Percentiles rank a stretch among this genome's conserved stretches.
Conservation (phyloP, 2,888 invertebrate species). For the Incurvaria masculella region DNA sequence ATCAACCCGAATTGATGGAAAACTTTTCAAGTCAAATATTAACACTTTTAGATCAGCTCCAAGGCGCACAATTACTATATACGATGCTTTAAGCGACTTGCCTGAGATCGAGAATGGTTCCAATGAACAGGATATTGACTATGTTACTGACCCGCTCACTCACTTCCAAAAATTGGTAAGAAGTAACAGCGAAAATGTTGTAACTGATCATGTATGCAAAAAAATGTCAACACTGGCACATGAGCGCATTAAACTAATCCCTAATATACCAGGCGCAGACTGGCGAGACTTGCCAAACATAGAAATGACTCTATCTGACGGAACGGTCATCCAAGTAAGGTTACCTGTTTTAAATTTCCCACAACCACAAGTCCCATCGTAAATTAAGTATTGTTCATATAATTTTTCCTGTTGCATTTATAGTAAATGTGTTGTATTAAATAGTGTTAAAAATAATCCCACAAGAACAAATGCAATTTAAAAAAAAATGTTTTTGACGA, state of each 20-base stretch:
- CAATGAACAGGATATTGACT: conserved; percentile 29
- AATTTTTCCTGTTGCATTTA: too few relatives aligned
- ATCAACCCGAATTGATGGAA: conserved; percentile 38
- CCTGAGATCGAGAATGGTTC: conserved; percentile 41
- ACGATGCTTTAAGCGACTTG: conserved; percentile 49
- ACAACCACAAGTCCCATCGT: too few relatives aligned
- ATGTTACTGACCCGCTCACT: conserved; percentile 33
- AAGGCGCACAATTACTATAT: conserved; percentile 29
- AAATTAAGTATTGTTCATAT: too few relatives aligned
- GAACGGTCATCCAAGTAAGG: too few relatives aligned
- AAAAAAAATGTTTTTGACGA: too few relatives aligned
- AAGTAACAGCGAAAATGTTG: conserved; percentile 16
- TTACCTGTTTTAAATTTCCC: too few relatives aligned
- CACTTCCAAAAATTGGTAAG: conserved; percentile 37
- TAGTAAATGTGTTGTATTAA: too few relatives aligned
- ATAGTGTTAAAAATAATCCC: too few relatives aligned
- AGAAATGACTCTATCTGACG: conserved; percentile 37
- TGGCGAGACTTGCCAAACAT: conserved; percentile 56
- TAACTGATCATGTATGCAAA: conserved; percentile 49
- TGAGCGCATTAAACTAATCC: conserved; percentile 46
- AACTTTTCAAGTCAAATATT: conserved; percentile 19
- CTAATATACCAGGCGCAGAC: conserved; percentile 42
- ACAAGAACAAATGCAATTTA: too few relatives aligned
- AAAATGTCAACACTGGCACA: conserved; percentile 42
- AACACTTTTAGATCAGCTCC: conserved; percentile 31